Base-by-base conservation (phyloP, 2,888 invertebrate species). In the Eugnorisma glareosa region DNA sequence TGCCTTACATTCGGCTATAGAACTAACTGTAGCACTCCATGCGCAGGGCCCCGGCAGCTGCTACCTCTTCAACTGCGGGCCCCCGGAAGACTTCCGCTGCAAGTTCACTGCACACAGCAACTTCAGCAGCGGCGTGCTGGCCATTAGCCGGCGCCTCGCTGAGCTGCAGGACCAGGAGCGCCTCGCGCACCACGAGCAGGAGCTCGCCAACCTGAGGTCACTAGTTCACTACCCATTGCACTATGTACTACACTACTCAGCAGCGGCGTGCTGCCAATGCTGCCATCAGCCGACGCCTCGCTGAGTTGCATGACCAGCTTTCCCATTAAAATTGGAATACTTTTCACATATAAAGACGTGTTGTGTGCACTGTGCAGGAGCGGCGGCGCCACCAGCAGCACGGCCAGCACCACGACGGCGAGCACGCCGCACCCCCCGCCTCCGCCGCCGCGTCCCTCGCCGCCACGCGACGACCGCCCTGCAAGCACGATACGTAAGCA, bases 51-150 rank as follows among this genome's bases (percentile, higher is more conserved):
- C 98, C 7, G 99, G 99, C 81, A 98, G 98, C 92, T 99, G 99
- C 94, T 99, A 99, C 94, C 96, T 99, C 86, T 99, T 99, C 94
- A 98, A 98, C 94, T 99, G 99, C 93, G 99, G 99, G 2, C 98
- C 98, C 10, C 98, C 98, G 0, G 98, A 98, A 92, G 98, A 99
- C 94, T 99, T 99, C 95, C 98, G 98, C 91, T 99, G 99, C 96
- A 99, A 99, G 97, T 99, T 99, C 93, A 99, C 99, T 2, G 97
- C 98, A 80, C 99, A 99, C 94, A 97, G 97, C 71, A 98, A 98
- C 96, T 99, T 99, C 94, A 98, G 98, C 83, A 99, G 98, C 93
- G 99, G 98, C 68, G 98, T 99, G 86, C 96, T 99, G 86, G 98
- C 98, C 71, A 97, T 98, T 45, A 97, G 97, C 92, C 96, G 97